Evolutionary conservation across 2,888 invertebrate genomes (phyloP), one percentile per base, ranked within the genome.

Genomic region (Phragmatobia fuliginosa): DNA sequence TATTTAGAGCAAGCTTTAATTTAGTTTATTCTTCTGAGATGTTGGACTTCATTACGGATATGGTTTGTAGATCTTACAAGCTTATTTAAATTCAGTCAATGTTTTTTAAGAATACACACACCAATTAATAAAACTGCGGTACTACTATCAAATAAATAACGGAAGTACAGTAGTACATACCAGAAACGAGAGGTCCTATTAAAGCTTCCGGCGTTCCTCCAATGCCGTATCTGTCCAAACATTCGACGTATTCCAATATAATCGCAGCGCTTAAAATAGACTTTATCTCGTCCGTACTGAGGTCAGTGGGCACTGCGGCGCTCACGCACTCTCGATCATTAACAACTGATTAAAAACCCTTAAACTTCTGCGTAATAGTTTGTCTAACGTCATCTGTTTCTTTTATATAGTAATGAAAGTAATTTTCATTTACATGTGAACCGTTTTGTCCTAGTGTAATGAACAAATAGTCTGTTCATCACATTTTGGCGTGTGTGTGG

Each of bases 241-340:
- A 86, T 92, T 92, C 88, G 89, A 91, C 90, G 90, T 92, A 90
- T 91, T 89, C 65, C 86, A 87, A 91, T 91, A 89, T 93, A 93
- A 94, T 94, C 94, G 84, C 85, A 82, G 60, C 85, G 91, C 94
- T 94, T 87, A 88, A 95, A 95, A 95, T 95, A 95, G 92, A 89
- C 85, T 90, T 93, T 94, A 95, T 94, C 94, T 94, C 90, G 91
- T 89, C 86, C 86, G 87, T 85, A 84, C 88, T 93, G 94, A 94
- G 94, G 94, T 94, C 94, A 94, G 90, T 93, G 91, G 92, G 93
- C 92, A 90, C 91, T 90, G 90, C 88, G 74, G 86, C 79, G 71
- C 63, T 59, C 63, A 25, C 88, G 86, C 89, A 91, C 88, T 86
- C 87, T 85, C 85, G 84, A 90, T 90, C 91, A 91, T 92, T 91